These are phyloP conservation scores for Stenodema calcarata DNA, from an alignment of 2,888 invertebrate species.

Conservation along the genomic window DNA sequence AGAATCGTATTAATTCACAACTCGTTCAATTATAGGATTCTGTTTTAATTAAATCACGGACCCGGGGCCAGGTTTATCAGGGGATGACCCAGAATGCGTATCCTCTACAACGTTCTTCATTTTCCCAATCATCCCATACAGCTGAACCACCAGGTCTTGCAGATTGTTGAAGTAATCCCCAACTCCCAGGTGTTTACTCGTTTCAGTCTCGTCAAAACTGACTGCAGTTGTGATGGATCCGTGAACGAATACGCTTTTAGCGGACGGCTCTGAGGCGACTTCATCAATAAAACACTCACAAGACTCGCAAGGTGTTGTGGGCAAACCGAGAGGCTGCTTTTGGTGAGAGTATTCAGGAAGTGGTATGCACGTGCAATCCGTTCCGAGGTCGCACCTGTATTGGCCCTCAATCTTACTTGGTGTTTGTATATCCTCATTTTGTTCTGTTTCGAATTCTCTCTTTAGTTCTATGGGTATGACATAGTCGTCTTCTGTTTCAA, in stretches of 20 bases:
- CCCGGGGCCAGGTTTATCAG: neutral
- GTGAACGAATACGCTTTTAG: neutral
- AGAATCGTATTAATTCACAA: neutral
- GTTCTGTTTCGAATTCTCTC: neutral
- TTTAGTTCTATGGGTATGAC: neutral
- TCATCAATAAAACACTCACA: constrained; percentile 9
- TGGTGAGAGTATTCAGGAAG: neutral
- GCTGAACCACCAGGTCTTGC: neutral
- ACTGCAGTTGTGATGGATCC: neutral
- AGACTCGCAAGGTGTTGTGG: constrained; percentile 10
- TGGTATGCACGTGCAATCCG: neutral
- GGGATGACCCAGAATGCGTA: neutral
- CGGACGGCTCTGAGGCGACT: neutral
- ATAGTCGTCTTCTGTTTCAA: neutral
- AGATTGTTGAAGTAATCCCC: neutral
- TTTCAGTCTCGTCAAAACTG: neutral
- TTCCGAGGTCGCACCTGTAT: neutral
- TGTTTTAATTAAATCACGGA: neutral
- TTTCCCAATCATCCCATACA: neutral
- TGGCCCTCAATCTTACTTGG: too few relatives aligned
- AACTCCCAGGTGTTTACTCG: neutral
- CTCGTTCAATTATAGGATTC: neutral
- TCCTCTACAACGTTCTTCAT: neutral
- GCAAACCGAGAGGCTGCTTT: neutral
- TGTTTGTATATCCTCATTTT: neutral